Evolutionary conservation across 2,797 vertebrate genomes (phyloP).

Genomic region (Allobates femoralis): DNA sequence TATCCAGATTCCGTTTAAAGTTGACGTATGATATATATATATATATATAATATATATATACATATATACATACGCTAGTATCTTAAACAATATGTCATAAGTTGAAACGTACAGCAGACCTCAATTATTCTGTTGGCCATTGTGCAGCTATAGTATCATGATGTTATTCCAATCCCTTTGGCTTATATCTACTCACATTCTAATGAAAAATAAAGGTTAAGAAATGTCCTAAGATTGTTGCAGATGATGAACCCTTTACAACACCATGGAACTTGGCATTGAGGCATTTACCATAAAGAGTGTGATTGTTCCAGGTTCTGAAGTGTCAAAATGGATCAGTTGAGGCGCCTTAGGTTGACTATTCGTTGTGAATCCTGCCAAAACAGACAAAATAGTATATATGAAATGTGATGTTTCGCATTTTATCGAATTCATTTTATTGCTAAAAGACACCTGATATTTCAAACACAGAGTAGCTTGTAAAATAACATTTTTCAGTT

Average conservation of each 20-base stretch:
- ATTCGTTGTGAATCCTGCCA: no score
- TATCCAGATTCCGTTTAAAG: not conserved
- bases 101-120: not conserved
- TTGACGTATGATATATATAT: not conserved
- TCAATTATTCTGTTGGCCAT: not conserved
- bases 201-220: not conserved
- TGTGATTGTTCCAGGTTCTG: no score
- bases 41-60: not conserved
- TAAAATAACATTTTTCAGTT: no score
- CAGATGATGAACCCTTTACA: not conserved
- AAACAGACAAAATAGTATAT: no score
- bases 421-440: no score
- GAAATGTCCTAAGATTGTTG: not conserved
- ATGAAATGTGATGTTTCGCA: no score
- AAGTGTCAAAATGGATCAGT: no score
- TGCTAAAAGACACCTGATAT: no score
- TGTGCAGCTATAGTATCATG: not conserved
- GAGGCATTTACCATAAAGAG: no score
- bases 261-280: no score
- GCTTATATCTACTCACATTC: not conserved
- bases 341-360: no score
- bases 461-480: no score
- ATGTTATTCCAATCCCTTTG: not conserved
- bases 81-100: not conserved
- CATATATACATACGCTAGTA: not conserved